phyloP scores from a whole-genome alignment of 2,888 invertebrate species.

The Miltochrista miniata region DNA sequence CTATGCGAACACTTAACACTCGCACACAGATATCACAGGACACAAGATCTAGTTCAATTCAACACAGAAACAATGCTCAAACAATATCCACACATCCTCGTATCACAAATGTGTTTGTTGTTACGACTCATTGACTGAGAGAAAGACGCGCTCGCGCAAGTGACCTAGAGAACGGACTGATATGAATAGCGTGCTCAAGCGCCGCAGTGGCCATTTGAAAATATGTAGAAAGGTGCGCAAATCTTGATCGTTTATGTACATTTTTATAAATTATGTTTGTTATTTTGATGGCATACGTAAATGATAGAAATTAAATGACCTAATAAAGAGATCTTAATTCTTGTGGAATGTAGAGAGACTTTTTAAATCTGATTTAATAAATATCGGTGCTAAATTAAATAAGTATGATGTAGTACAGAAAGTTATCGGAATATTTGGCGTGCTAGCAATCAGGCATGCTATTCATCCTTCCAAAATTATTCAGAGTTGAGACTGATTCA shows the following conservation, averaged over 20 bases:
- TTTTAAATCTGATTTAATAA: too few species aligned
- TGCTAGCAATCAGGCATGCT: too few species aligned
- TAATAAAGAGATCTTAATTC: too few species aligned
- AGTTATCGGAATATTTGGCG: too few species aligned
- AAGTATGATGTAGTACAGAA: too few species aligned
- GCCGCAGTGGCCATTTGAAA: conserved; percentile 59
- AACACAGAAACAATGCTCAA: background rate
- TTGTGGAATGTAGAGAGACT: too few species aligned
- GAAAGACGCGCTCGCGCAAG: conserved; percentile 48
- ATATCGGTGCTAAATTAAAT: too few species aligned
- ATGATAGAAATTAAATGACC: too few species aligned
- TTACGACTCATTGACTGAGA: conserved; percentile 19
- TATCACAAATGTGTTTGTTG: conserved; percentile 18
- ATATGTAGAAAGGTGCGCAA: conserved; percentile 24
- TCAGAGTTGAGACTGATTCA: too few species aligned
- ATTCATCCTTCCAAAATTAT: too few species aligned
- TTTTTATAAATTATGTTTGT: too few species aligned
- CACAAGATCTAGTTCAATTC: background rate
- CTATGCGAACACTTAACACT: conserved; percentile 1
- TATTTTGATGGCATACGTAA: too few species aligned
- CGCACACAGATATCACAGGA: background rate
- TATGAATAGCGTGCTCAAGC: conserved; percentile 51
- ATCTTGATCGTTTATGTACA: conserved; percentile 41
- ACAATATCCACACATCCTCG: conserved; percentile 3
- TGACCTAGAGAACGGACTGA: conserved; percentile 71